Conservation (phyloP, 1,140 invertebrate species). For the Scaptodrosophila lebanonensis region DNA sequence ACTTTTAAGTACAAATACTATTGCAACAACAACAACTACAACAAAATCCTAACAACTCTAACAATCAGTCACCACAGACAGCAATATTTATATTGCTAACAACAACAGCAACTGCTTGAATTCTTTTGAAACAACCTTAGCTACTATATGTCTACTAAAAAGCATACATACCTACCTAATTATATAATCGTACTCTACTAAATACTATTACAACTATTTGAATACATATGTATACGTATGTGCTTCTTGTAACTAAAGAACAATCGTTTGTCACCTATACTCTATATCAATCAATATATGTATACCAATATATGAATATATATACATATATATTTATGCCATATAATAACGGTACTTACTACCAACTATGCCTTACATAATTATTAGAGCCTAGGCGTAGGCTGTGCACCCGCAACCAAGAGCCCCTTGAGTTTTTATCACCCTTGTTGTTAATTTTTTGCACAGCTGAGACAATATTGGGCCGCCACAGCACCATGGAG, state of each 20-base stretch:
- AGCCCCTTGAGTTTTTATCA: slow-evolving; percentile 60
- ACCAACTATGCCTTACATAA: slow-evolving; percentile 44
- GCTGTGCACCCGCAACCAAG: slow-evolving; percentile 31
- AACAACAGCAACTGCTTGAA: slow-evolving; percentile 49
- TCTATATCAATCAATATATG: slow-evolving; percentile 50
- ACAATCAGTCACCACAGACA: slow-evolving; percentile 51
- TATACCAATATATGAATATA: slow-evolving; percentile 40
- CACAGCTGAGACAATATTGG: slow-evolving; percentile 87
- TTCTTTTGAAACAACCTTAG: slow-evolving; percentile 55
- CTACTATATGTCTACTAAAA: slow-evolving; percentile 70
- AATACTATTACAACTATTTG: slow-evolving; percentile 27
- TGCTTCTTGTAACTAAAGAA: slow-evolving; percentile 64
- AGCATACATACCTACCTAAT: slow-evolving; percentile 46
- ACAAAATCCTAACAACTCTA: slow-evolving; percentile 45
- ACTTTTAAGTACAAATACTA: slow-evolving; percentile 30
- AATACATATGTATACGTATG: slow-evolving; percentile 63
- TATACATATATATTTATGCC: slow-evolving; percentile 26
- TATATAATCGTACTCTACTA: slow-evolving; percentile 49
- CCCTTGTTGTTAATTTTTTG: slow-evolving; percentile 58
- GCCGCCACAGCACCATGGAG: slow-evolving; percentile 86
- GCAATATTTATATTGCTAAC: slow-evolving; percentile 31
- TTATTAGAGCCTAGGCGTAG: slow-evolving; percentile 55
- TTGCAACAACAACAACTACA: slow-evolving; percentile 31
- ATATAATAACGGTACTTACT: slow-evolving; percentile 56
- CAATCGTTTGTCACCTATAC: slow-evolving; percentile 47